Percentiles rank a stretch among this genome's conserved stretches.
Evolutionary conservation across 2,113 vertebrate genomes (phyloP).

Genomic region (Xyrauchen texanus): DNA sequence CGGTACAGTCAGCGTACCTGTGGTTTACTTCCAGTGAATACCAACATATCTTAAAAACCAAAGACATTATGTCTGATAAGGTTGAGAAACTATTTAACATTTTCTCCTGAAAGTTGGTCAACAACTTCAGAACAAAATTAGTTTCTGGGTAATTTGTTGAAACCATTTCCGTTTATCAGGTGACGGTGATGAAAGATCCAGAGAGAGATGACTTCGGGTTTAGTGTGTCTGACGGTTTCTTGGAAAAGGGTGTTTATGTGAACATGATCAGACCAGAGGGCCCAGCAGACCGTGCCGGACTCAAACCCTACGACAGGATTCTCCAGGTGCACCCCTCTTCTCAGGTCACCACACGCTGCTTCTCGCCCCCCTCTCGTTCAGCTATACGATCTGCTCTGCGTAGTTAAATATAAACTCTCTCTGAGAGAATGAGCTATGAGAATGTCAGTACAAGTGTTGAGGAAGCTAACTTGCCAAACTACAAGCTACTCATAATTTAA

Average conservation of each 20-base stretch:
- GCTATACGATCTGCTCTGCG: constrained; percentile 2
- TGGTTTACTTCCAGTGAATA: not conserved
- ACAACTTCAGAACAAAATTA: not conserved
- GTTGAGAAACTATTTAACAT: too few species aligned
- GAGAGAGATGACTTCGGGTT: constrained; percentile 92
- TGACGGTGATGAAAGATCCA: constrained; percentile 88
- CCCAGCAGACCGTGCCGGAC: constrained; percentile 90
- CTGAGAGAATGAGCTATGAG: constrained; percentile 5
- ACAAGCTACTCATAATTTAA: too few species aligned
- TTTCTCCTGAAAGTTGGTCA: too few species aligned
- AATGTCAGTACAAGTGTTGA: too few species aligned
- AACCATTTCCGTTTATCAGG: constrained; percentile 66
- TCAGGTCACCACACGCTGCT: too few species aligned
- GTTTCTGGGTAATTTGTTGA: not conserved
- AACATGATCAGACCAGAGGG: constrained; percentile 93
- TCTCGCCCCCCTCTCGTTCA: not conserved
- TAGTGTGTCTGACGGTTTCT: constrained; percentile 91
- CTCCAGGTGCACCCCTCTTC: constrained; percentile 83
- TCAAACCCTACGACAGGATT: constrained; percentile 92
- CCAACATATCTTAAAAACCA: not conserved
- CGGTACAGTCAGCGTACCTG: not conserved
- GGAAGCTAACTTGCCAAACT: too few species aligned
- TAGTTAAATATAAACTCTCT: constrained; percentile 25
- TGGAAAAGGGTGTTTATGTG: constrained; percentile 95
- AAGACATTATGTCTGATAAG: not conserved